Percentiles rank a stretch among this genome's conserved stretches.
phyloP scores from a whole-genome alignment of 2,888 invertebrate species.

The Pemphredon lugubris region DNA sequence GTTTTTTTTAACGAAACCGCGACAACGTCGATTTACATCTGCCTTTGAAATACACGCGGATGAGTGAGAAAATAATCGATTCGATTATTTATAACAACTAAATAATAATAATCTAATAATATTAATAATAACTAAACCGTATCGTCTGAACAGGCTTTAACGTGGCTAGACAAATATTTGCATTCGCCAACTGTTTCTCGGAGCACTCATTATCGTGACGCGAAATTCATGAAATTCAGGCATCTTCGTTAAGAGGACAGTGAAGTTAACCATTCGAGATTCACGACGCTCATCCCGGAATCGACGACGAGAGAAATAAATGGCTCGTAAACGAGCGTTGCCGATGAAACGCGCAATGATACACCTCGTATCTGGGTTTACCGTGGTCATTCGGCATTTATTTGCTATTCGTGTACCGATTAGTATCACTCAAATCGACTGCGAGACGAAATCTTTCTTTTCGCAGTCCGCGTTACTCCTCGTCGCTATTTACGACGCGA shows the following conservation, averaged over 20 bases:
- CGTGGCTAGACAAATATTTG: not conserved
- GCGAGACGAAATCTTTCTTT: not conserved
- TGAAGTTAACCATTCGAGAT: conserved; percentile 9
- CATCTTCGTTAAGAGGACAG: conserved; percentile 9
- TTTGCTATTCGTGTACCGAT: not conserved
- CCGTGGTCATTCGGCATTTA: not conserved
- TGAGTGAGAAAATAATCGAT: too few species aligned
- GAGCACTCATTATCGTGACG: not conserved
- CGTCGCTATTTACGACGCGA: too few species aligned
- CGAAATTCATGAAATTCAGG: conserved; percentile 10
- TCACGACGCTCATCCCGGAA: conserved; percentile 2
- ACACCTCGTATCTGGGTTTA: not conserved
- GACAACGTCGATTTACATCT: too few species aligned
- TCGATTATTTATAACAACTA: too few species aligned
- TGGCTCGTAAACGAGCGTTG: conserved; percentile 3
- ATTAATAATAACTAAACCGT: too few species aligned
- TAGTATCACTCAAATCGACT: not conserved
- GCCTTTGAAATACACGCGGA: too few species aligned
- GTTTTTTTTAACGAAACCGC: too few species aligned
- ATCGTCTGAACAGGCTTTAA: too few species aligned
- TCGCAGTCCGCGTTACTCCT: not conserved
- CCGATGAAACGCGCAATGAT: not conserved
- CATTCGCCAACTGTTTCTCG: not conserved
- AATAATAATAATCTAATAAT: too few species aligned
- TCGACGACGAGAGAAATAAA: conserved; percentile 8